A percentile compares a stretch with the other conserved stretches of the same genome.
These are phyloP conservation scores for Hanleya hanleyi DNA, from an alignment of 2,888 invertebrate species.

Conservation along the genomic window DNA sequence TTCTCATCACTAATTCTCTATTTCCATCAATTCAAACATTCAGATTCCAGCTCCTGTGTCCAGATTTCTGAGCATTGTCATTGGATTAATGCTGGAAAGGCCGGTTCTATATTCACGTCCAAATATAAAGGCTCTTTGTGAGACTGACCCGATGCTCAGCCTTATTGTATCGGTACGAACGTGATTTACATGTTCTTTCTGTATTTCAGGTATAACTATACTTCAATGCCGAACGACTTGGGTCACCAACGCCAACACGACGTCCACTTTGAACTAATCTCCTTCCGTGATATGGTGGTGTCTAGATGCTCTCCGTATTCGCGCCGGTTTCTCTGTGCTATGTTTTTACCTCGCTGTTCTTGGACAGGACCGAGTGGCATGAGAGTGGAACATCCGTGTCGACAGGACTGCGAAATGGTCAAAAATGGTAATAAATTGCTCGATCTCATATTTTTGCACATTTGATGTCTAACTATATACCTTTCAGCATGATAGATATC, in stretches of 20 bases:
- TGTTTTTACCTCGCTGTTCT: conserved; percentile 8
- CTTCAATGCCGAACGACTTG: background rate
- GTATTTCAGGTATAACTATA: background rate
- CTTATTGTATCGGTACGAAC: too few species aligned
- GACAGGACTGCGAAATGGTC: conserved; percentile 4
- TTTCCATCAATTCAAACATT: too few species aligned
- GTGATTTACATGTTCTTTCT: too few species aligned
- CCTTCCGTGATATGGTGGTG: background rate
- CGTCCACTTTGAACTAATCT: background rate
- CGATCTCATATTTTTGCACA: background rate
- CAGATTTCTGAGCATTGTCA: too few species aligned
- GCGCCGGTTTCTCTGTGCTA: background rate
- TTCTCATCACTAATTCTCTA: too few species aligned
- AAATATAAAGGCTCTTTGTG: too few species aligned
- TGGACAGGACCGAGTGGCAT: background rate
- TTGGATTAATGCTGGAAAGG: too few species aligned
- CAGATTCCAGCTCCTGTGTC: too few species aligned
- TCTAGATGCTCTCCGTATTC: background rate
- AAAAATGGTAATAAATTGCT: background rate
- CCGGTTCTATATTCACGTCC: too few species aligned
- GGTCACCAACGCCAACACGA: conserved; percentile 5
- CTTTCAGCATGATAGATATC: too few species aligned
- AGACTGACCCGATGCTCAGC: too few species aligned
- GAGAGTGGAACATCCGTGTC: conserved; percentile 4
- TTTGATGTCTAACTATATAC: background rate